Base-by-base conservation (phyloP, 2,888 invertebrate genomes). In the Ferrisia virgata region DNA sequence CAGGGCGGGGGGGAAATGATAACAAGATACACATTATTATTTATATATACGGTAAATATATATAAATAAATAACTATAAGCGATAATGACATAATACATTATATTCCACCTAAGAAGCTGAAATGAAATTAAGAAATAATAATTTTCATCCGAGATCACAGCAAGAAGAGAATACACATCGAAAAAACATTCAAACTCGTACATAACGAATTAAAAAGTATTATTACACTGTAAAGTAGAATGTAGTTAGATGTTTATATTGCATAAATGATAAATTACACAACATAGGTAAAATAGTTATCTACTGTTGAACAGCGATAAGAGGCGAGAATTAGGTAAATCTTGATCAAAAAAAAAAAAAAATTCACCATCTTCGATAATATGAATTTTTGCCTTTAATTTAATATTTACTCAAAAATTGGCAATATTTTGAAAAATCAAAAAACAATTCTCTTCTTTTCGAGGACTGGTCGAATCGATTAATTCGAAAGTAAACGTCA, bases 71-170 rank as follows among this genome's bases (percentile, higher is more conserved):
- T 9, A 43, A 5, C 28, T 15, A 64, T 33, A 76, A 72, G 72
- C 72, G 40, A 76, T 83, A 83, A n/a, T n/a, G n/a, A 83, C 83
- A 83, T 76, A 83, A 83, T 83, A 83, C 83, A 83, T 64, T 47
- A 83, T 64, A 43, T 28, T 72, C 47, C 83, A 72, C 69, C 69
- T 72, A 83, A 76, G 13, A 83, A 83, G 83, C 83, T 83, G 83
- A 76, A 76, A 76, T 25, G 43, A 81, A 47, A 83, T 33, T 11
- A n/a, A 28, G 28, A 64, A 64, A 31, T 64, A 58, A 58, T 8
- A 6, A 6, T 36, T 36, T 53, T 31, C 43, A 76, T 83, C 76
- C 83, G 83, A 83, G 76, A 83, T 83, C 83, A 83, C 83, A 83
- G 83, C 83, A 83, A 83, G 72, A 83, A 83, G 69, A 64, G 72